These are phyloP conservation scores for Pangasius mekongensis DNA, from an alignment of 2,797 vertebrate species.

Conservation along the genomic window DNA sequence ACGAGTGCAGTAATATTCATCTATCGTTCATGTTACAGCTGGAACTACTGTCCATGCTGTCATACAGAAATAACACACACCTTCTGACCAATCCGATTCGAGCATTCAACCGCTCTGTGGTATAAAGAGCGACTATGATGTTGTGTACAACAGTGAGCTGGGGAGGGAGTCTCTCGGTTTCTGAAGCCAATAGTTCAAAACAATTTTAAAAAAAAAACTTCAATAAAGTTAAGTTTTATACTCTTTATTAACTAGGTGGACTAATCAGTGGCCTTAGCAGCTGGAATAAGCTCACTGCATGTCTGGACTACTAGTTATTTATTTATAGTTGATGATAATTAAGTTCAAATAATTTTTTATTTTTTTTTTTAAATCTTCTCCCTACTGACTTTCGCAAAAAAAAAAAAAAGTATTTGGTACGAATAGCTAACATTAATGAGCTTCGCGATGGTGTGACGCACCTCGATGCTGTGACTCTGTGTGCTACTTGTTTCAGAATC, in stretches of 20 bases:
- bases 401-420: neutral
- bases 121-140: neutral
- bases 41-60: too few relatives aligned
- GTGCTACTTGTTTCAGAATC: neutral
- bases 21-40: too few relatives aligned
- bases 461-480: neutral
- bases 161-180: neutral
- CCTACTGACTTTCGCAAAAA: neutral
- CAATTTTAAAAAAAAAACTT: neutral
- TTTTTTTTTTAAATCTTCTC: too few relatives aligned
- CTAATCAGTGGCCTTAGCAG: neutral
- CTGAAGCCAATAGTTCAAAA: neutral
- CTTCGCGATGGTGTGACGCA: neutral
- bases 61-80: neutral
- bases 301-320: neutral
- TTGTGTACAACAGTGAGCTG: neutral
- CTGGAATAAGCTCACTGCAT: neutral
- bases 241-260: neutral
- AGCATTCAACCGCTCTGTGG: neutral
- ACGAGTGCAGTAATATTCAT: too few relatives aligned
- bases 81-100: neutral
- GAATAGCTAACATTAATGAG: neutral
- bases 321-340: neutral
- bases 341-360: neutral
- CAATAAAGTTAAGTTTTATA: neutral